A percentile compares a stretch with the other conserved stretches of the same genome.
These are phyloP conservation scores for Chromoteleia sp. DNA, from an alignment of 2,888 invertebrate species.

Conservation along the genomic window DNA sequence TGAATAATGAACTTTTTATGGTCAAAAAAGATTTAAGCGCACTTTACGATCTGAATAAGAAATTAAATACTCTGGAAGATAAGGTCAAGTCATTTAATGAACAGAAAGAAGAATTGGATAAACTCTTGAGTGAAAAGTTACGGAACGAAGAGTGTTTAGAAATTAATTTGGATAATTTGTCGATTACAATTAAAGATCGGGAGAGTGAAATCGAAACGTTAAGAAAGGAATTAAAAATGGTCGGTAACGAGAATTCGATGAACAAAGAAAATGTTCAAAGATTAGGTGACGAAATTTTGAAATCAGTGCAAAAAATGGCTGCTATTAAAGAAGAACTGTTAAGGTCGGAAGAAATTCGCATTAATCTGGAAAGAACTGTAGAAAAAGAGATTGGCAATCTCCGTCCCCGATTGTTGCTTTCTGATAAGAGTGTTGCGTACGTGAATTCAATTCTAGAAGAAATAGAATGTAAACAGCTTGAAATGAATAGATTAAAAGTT, in stretches of 20 bases:
- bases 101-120: slow-evolving; percentile 73
- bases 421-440: slow-evolving; percentile 74
- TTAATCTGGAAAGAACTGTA: slow-evolving; percentile 72
- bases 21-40: slow-evolving; percentile 66
- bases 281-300: slow-evolving; percentile 72
- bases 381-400: slow-evolving; percentile 73
- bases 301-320: slow-evolving; percentile 70
- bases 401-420: slow-evolving; percentile 69
- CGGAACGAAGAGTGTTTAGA: slow-evolving; percentile 73
- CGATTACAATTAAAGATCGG: slow-evolving; percentile 70
- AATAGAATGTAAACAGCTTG: slow-evolving; percentile 70
- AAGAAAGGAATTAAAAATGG: slow-evolving; percentile 68
- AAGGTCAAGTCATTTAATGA: slow-evolving; percentile 68
- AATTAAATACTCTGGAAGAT: slow-evolving; percentile 73
- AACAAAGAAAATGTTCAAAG: slow-evolving; percentile 73
- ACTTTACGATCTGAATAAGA: slow-evolving; percentile 72
- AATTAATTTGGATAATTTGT: slow-evolving; percentile 72
- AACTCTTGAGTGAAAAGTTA: slow-evolving; percentile 69
- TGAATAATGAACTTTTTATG: slow-evolving; percentile 65
- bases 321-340: slow-evolving; percentile 72
- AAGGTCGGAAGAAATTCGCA: slow-evolving; percentile 73
- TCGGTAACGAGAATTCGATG: slow-evolving; percentile 68
- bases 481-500: slow-evolving; percentile 73
- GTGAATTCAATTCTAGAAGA: slow-evolving; percentile 72
- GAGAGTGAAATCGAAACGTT: slow-evolving; percentile 73